Conservation (phyloP, 1,140 invertebrate genomes). For the Choristoneura fumiferana region DNA sequence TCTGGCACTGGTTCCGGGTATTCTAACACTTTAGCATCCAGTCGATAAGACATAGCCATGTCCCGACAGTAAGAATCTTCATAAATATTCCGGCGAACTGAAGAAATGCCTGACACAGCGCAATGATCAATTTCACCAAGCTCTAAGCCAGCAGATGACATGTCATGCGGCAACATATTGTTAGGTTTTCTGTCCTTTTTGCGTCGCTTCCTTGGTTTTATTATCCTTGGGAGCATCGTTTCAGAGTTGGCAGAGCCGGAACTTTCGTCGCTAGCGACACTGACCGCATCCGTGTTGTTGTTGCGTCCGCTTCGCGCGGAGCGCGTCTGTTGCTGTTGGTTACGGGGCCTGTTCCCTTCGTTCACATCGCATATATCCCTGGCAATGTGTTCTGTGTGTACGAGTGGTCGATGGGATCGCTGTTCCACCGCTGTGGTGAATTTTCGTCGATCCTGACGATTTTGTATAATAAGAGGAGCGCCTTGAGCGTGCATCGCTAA, state of each 20-base stretch:
- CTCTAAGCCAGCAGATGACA: slow-evolving; percentile 51
- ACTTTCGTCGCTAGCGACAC: slow-evolving; percentile 88
- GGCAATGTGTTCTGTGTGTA: slow-evolving; percentile 43
- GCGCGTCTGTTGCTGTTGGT: slow-evolving; percentile 60
- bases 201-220: slow-evolving; percentile 91
- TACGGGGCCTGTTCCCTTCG: slow-evolving; percentile 58
- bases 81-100: slow-evolving; percentile 54
- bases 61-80: slow-evolving; percentile 68
- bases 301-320: slow-evolving; percentile 56
- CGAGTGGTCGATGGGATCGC: slow-evolving; percentile 57
- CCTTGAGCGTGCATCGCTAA: slow-evolving; percentile 88
- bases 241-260: slow-evolving; percentile 85
- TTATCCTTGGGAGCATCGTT: slow-evolving; percentile 90
- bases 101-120: slow-evolving; percentile 54
- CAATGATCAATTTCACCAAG: slow-evolving; percentile 58
- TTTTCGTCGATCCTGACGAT: slow-evolving; percentile 74
- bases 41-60: slow-evolving; percentile 61
- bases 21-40: slow-evolving; percentile 66
- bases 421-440: slow-evolving; percentile 60
- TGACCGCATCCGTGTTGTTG: slow-evolving; percentile 82
- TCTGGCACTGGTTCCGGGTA: slow-evolving; percentile 62
- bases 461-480: slow-evolving; percentile 85
- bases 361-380: slow-evolving; percentile 53
- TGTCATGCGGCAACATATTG: slow-evolving; percentile 66
- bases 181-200: slow-evolving; percentile 92